Conservation (phyloP, 2,113 vertebrate species). For the Lophura nycthemera region DNA sequence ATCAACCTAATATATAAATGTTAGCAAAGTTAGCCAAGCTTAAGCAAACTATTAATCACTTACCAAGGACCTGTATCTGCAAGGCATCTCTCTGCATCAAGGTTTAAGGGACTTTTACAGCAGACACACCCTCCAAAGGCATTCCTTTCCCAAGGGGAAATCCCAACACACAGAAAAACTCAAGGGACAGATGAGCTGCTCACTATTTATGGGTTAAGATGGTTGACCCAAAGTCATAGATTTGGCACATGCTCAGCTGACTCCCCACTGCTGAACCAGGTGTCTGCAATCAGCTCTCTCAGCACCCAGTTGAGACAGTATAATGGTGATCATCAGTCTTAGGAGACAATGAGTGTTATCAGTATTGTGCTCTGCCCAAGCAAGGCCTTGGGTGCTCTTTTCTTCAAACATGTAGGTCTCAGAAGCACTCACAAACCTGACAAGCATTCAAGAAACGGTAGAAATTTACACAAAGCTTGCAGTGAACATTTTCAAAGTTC, state of each 20-base stretch:
- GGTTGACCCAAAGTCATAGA: background rate
- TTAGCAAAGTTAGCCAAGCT: background rate
- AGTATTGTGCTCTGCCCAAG: background rate
- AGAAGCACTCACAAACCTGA: background rate
- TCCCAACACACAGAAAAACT: background rate
- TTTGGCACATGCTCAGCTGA: background rate
- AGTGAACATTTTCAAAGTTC: background rate
- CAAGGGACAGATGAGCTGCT: background rate
- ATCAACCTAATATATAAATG: background rate
- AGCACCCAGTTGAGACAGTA: background rate
- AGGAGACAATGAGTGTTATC: background rate
- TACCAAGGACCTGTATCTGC: background rate
- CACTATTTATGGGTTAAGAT: background rate
- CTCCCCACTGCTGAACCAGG: background rate
- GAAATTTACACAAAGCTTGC: background rate
- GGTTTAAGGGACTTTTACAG: background rate
- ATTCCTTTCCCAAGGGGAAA: background rate
- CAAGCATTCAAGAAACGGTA: background rate
- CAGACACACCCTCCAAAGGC: background rate
- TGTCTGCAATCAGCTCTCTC: background rate
- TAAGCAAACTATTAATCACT: background rate
- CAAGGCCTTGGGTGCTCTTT: background rate
- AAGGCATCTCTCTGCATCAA: background rate
- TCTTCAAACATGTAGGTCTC: background rate
- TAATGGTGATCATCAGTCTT: background rate